These are phyloP conservation scores for Lateolabrax maculatus DNA, from an alignment of 2,797 vertebrate genomes.

Conservation along the genomic window DNA sequence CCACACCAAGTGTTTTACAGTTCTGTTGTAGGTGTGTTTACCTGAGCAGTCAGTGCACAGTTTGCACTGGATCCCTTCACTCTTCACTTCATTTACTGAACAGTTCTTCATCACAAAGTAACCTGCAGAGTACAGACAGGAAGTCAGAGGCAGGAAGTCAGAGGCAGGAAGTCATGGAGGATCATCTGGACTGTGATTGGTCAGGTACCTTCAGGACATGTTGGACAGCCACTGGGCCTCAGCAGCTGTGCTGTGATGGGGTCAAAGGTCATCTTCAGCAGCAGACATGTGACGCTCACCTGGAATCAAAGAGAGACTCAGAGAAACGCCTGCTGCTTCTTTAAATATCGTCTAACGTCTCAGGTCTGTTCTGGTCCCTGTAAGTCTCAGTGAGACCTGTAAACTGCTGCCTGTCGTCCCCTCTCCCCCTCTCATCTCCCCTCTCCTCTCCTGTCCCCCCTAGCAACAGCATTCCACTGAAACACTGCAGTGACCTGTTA, in stretches of 20 bases:
- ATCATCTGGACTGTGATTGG: not conserved
- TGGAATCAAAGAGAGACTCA: not conserved
- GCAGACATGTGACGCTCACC: not conserved
- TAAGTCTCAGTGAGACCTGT: not conserved
- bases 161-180: not conserved
- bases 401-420: no score
- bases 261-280: conserved; percentile 24
- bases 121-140: conserved; percentile 14
- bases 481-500: not conserved
- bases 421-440: no score
- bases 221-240: not conserved
- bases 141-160: conserved; percentile 1
- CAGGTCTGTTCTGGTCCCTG: not conserved
- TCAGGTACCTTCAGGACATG: conserved; percentile 9
- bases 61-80: not conserved
- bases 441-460: no score
- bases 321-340: not conserved
- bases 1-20: not conserved
- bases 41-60: conserved; percentile 30
- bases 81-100: accelerated
- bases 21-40: not conserved
- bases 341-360: no score
- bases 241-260: not conserved
- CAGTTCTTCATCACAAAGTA: conserved; percentile 33
- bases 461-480: conserved; percentile 10